Evolutionary conservation across 2,113 vertebrate species (phyloP).

Genomic region (Stegostoma tigrinum): DNA sequence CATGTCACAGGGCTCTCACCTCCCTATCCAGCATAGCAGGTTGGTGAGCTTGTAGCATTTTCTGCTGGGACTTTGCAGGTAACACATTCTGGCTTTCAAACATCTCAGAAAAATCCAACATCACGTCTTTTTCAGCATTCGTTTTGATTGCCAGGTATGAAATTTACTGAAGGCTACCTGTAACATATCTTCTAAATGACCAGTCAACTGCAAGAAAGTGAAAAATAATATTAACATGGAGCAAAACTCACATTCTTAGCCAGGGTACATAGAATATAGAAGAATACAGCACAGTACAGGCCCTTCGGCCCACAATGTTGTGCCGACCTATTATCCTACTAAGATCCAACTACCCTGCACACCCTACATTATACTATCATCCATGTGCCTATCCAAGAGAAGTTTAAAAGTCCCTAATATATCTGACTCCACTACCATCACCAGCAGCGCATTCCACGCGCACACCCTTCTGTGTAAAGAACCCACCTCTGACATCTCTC

Average conservation of each 20-base stretch:
- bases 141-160: slow-evolving; percentile 87
- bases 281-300: too few species aligned
- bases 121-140: slow-evolving; percentile 96
- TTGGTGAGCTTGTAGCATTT: neutral
- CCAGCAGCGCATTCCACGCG: too few species aligned
- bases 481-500: too few species aligned
- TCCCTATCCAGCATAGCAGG: neutral
- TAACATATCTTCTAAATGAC: slow-evolving; percentile 94
- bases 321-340: too few species aligned
- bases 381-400: too few species aligned
- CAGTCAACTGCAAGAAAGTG: slow-evolving; percentile 66
- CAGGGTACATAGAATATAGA: neutral
- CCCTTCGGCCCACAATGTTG: too few species aligned
- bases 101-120: slow-evolving; percentile 41
- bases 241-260: neutral
- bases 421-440: too few species aligned
- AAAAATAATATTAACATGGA: neutral
- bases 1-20: neutral
- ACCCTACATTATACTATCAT: too few species aligned
- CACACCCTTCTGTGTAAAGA: too few species aligned
- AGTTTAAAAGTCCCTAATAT: too few species aligned
- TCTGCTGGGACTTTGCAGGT: slow-evolving; percentile 29
- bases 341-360: too few species aligned
- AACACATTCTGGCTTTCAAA: slow-evolving; percentile 42
- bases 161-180: slow-evolving; percentile 93